Conservation (phyloP, 2,797 vertebrate genomes). For the Hemibagrus guttatus region DNA sequence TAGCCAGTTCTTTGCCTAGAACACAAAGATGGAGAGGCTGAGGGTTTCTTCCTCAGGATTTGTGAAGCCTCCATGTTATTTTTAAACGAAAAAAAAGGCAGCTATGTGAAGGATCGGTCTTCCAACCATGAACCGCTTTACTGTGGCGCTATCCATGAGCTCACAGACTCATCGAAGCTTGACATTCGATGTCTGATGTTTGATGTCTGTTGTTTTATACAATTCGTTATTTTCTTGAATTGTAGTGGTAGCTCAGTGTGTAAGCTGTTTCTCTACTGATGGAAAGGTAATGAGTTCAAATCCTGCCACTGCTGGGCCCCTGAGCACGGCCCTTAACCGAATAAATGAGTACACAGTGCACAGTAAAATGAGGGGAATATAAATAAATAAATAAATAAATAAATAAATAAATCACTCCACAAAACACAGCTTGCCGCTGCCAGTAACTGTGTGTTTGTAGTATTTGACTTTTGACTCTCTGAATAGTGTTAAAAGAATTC, state of each 20-base stretch:
- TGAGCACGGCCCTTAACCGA: no score
- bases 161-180: neutral
- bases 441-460: neutral
- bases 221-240: neutral
- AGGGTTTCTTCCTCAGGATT: neutral
- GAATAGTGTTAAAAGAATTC: neutral
- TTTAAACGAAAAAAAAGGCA: neutral
- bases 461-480: neutral
- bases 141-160: neutral
- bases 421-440: neutral
- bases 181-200: conserved; percentile 27
- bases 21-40: neutral
- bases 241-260: no score
- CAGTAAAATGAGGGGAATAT: neutral
- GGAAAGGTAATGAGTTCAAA: no score
- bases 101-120: neutral
- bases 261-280: no score
- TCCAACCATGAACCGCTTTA: neutral
- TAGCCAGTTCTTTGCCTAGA: neutral
- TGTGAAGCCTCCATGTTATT: neutral
- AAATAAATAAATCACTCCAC: neutral
- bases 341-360: neutral
- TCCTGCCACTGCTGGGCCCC: no score
- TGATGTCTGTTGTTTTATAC: neutral
- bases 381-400: neutral